phyloP scores from a whole-genome alignment of 2,113 vertebrate genomes.

The Boulengeromyrus knoepffleri region DNA sequence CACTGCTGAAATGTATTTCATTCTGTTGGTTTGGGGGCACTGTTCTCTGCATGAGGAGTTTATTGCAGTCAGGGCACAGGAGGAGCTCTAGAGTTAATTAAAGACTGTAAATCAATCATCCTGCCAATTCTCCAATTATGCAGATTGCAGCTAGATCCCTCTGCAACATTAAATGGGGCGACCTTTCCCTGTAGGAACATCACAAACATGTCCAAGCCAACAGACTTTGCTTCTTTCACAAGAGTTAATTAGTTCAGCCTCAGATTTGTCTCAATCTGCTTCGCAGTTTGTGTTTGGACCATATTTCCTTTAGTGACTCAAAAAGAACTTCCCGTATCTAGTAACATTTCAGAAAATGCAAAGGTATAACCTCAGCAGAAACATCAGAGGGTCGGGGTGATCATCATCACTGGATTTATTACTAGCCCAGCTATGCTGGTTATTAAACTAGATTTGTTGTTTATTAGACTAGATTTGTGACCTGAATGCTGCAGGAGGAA shows the following conservation, averaged over 20 bases:
- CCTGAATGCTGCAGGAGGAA: background rate
- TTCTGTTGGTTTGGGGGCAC: background rate
- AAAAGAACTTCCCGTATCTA: background rate
- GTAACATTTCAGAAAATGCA: background rate
- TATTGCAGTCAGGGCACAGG: constrained; percentile 4
- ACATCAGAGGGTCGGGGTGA: background rate
- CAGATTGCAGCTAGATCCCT: background rate
- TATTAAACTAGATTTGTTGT: background rate
- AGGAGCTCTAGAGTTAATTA: constrained; percentile 18
- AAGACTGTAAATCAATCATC: constrained; percentile 19
- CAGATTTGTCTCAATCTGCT: background rate
- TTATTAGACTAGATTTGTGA: background rate
- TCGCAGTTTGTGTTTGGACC: background rate
- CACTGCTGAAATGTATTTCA: background rate
- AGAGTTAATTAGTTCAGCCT: background rate
- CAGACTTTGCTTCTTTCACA: background rate
- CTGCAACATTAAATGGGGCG: background rate
- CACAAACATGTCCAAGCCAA: background rate
- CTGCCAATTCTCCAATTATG: constrained; percentile 5
- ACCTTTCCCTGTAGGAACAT: constrained; percentile 8
- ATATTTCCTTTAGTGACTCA: background rate
- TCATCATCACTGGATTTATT: background rate
- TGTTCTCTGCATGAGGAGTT: background rate
- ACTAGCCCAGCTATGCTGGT: background rate
- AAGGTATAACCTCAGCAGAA: background rate